These are phyloP conservation scores for Anthrax anthrax DNA, from an alignment of 2,888 invertebrate species.

Conservation along the genomic window DNA sequence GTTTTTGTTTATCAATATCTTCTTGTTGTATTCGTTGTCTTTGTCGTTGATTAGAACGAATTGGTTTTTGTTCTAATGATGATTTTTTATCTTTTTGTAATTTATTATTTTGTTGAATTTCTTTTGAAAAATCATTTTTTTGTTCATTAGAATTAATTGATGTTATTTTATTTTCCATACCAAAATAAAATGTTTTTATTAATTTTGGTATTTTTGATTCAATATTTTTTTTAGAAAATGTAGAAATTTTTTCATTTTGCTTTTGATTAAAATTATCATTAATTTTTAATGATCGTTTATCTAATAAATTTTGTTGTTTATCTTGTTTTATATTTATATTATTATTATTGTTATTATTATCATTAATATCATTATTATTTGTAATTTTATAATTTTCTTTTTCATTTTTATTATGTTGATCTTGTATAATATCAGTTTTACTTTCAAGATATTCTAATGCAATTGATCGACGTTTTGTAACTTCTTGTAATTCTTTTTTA, in stretches of 20 bases:
- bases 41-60: too few relatives aligned
- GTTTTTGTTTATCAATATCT: too few relatives aligned
- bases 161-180: conserved; percentile 48
- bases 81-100: too few relatives aligned
- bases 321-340: too few relatives aligned
- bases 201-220: conserved; percentile 19
- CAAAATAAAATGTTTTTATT: conserved; percentile 58
- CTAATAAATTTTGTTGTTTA: background rate
- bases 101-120: too few relatives aligned
- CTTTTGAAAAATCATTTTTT: too few relatives aligned
- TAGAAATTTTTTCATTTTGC: background rate
- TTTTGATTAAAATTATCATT: too few relatives aligned
- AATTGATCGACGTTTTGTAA: conserved; percentile 9
- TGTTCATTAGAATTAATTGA: conserved; percentile 10
- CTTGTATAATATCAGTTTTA: background rate
- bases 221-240: background rate
- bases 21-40: too few relatives aligned
- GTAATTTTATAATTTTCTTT: background rate
- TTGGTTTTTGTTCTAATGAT: too few relatives aligned
- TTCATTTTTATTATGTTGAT: background rate
- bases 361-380: too few relatives aligned
- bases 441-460: background rate
- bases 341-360: too few relatives aligned
- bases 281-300: background rate
- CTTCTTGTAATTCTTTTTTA: conserved; percentile 10